Evolutionary conservation across 2,888 invertebrate species (phyloP), one percentile per base, ranked within the genome.

Genomic region (Cremastinae sp.): DNA sequence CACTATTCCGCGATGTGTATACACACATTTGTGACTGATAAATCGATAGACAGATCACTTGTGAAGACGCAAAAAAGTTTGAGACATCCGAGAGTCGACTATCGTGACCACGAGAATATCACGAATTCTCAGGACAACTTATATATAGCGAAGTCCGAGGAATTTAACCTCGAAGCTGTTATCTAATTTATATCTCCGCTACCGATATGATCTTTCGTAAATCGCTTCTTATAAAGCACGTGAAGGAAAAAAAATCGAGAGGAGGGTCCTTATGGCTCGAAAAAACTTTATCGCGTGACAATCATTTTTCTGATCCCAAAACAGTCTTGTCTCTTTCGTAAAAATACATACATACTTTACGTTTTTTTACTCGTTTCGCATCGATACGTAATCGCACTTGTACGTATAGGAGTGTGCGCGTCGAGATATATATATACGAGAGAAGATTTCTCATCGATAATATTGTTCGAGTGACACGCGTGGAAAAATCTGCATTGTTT

Each of bases 401-500:
- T 18, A 16, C 14, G 8, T 53, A n/a, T 58, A 18, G 7, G 20
- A 58, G 22, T 64, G 20, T 51, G 36, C 38, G 10, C 16, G 14
- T 3, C 14, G 34, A 36, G 14, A 16, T 14, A 62, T 12, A 64
- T 53, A 1, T 16, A 10, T 45, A 5, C 10, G 20, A 14, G 28
- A 45, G 45, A 36, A 58, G 53, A 64, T 38, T 53, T 53, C 16
- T 68, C 53, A 69, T 69, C 59, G 69, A 76, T 69, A 64, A 73
- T 58, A 53, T 72, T 65, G 58, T 58, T 28, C 68, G 68, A 73
- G 45, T 75, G 72, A 75, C 68, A 70, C 70, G 61, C 54, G 20
- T 56, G 38, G 38, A 51, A 68, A 76, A 68, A 73, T 43, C 69
- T 53, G 58, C 68, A 76, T 76, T 76, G 76, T 76, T 53, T 66